Conservation (phyloP, 2,797 vertebrate genomes). For the Botia kubotai region DNA sequence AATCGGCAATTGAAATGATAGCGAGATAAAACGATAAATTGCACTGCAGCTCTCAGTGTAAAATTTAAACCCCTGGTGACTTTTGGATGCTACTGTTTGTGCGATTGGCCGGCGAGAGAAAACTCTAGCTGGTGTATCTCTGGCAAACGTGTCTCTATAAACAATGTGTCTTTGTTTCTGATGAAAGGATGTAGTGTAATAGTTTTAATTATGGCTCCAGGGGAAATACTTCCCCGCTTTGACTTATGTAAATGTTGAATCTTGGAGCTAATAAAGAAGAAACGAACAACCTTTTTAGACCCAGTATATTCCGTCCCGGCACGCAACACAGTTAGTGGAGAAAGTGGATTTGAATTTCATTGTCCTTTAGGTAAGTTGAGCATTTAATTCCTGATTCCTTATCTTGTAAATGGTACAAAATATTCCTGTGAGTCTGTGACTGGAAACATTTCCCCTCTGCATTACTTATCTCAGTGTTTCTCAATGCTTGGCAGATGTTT, state of each 20-base stretch:
- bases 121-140: conserved; percentile 61
- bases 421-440: conserved; percentile 43
- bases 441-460: conserved; percentile 39
- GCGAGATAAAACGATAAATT: background rate
- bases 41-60: background rate
- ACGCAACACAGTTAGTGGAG: conserved; percentile 2
- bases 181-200: conserved; percentile 73
- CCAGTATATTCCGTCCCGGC: conserved; percentile 14
- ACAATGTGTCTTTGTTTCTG: conserved; percentile 78
- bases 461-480: conserved; percentile 59
- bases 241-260: conserved; percentile 65
- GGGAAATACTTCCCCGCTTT: conserved; percentile 55
- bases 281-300: conserved; percentile 46
- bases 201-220: conserved; percentile 69
- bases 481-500: conserved; percentile 59
- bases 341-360: conserved; percentile 22
- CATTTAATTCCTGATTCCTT: conserved; percentile 33
- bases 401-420: conserved; percentile 50
- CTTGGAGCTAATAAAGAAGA: conserved; percentile 50
- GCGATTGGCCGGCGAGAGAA: conserved; percentile 65
- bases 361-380: conserved; percentile 24
- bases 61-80: conserved; percentile 3
- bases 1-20: background rate
- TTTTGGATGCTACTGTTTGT: conserved; percentile 63
- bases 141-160: conserved; percentile 64